Evolutionary conservation across 2,797 vertebrate species (phyloP).

Genomic region (Sciaenops ocellatus): DNA sequence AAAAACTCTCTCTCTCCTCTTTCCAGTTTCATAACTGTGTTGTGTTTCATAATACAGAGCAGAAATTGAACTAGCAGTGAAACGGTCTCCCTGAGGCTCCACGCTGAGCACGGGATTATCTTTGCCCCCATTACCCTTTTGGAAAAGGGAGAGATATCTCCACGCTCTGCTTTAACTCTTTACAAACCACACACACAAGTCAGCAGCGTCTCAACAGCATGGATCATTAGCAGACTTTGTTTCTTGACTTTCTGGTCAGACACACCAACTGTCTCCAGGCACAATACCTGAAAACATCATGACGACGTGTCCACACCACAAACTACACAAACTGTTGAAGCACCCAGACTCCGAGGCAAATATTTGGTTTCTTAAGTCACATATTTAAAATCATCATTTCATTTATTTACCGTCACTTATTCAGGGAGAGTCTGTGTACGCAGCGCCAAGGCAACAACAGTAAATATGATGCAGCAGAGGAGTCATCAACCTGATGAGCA

Average conservation of each 20-base stretch:
- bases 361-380: neutral
- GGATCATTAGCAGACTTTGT: slow-evolving; percentile 41
- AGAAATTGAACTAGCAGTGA: slow-evolving; percentile 67
- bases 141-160: slow-evolving; percentile 62
- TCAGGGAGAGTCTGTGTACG: neutral
- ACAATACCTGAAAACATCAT: neutral
- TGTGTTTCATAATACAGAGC: slow-evolving; percentile 70
- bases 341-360: neutral
- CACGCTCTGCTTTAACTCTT: slow-evolving; percentile 62
- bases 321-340: neutral
- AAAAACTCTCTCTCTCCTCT: slow-evolving; percentile 51
- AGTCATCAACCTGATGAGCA: neutral
- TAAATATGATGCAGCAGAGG: neutral
- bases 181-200: slow-evolving; percentile 17
- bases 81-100: slow-evolving; percentile 66
- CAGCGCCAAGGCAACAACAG: neutral
- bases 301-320: neutral
- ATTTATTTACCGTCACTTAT: no score
- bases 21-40: slow-evolving; percentile 68
- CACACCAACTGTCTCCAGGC: neutral
- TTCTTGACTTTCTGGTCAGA: slow-evolving; percentile 19
- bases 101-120: slow-evolving; percentile 71
- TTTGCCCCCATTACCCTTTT: slow-evolving; percentile 72
- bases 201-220: slow-evolving; percentile 29
- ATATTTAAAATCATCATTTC: neutral